These are phyloP conservation scores for Drosophila mimica DNA, from an alignment of 2,888 invertebrate species.

Conservation along the genomic window DNA sequence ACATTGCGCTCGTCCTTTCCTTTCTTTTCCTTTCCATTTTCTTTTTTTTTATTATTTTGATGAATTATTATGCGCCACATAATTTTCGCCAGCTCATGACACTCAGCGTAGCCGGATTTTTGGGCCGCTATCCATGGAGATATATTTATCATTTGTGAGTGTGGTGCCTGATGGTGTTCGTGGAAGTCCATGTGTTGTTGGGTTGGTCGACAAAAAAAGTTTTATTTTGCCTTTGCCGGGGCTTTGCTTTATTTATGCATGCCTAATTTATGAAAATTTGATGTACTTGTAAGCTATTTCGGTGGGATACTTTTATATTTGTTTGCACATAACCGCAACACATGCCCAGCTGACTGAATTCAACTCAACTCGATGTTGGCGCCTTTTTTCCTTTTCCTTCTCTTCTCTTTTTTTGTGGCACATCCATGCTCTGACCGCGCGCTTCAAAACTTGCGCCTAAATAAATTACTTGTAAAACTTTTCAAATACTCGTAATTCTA, in stretches of 20 bases:
- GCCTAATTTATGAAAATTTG: slow-evolving; percentile 80
- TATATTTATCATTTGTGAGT: slow-evolving; percentile 24
- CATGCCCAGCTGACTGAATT: slow-evolving; percentile 52
- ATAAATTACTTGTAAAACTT: slow-evolving; percentile 80
- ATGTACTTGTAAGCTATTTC: slow-evolving; percentile 80
- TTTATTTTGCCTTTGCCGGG: slow-evolving; percentile 25
- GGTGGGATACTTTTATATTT: slow-evolving; percentile 78
- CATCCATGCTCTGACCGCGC: slow-evolving; percentile 56
- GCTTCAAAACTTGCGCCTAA: slow-evolving; percentile 77
- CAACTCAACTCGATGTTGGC: slow-evolving; percentile 29
- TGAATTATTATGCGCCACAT: slow-evolving; percentile 78
- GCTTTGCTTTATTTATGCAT: slow-evolving; percentile 73
- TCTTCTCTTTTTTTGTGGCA: slow-evolving; percentile 24
- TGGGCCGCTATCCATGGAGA: slow-evolving; percentile 17
- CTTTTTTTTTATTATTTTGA: slow-evolving; percentile 47
- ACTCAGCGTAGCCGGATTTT: slow-evolving; percentile 34
- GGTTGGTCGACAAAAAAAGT: slow-evolving; percentile 63
- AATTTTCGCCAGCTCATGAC: slow-evolving; percentile 76
- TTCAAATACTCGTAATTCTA: slow-evolving; percentile 81
- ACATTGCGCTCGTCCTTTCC: slow-evolving; percentile 7
- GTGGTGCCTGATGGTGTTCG: slow-evolving; percentile 34
- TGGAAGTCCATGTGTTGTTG: slow-evolving; percentile 47
- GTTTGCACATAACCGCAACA: slow-evolving; percentile 77
- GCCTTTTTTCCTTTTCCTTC: background rate
- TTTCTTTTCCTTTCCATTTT: background rate